Conservation (phyloP, 2,797 vertebrate genomes). For the Spinibarbus caldwelli region DNA sequence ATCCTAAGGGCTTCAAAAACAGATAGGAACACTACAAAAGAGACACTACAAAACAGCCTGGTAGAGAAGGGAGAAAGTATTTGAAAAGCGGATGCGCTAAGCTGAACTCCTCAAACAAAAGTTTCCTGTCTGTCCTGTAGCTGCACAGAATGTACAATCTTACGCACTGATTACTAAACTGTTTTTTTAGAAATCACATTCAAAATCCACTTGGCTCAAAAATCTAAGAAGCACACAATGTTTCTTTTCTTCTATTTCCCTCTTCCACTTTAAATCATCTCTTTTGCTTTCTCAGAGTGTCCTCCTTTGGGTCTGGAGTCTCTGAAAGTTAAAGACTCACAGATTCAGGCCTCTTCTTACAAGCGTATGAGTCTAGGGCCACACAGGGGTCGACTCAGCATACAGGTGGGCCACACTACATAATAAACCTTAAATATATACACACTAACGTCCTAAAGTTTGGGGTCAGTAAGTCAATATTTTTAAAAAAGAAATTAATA, state of each 20-base stretch:
- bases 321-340: conserved; percentile 83
- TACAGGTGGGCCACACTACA: conserved; percentile 80
- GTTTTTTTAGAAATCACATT: background rate
- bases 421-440: background rate
- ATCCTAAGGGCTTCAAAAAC: background rate
- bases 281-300: conserved; percentile 75
- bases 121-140: conserved; percentile 59
- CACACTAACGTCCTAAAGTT: background rate
- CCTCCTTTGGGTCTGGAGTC: conserved; percentile 92
- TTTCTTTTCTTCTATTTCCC: background rate
- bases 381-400: conserved; percentile 91
- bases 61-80: conserved; percentile 40
- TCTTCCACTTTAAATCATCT: background rate
- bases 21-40: background rate
- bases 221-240: background rate
- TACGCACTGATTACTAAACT: conserved; percentile 8
- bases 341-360: conserved; percentile 87
- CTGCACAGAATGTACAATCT: conserved; percentile 18
- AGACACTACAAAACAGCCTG: background rate
- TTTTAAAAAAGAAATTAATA: background rate
- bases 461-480: background rate
- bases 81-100: conserved; percentile 36
- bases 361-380: conserved; percentile 85
- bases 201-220: background rate
- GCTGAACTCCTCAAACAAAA: conserved; percentile 61